Evolutionary conservation across 2,113 vertebrate species (phyloP), one percentile per base, ranked within the genome.

Genomic region (Xiphophorus hellerii): DNA sequence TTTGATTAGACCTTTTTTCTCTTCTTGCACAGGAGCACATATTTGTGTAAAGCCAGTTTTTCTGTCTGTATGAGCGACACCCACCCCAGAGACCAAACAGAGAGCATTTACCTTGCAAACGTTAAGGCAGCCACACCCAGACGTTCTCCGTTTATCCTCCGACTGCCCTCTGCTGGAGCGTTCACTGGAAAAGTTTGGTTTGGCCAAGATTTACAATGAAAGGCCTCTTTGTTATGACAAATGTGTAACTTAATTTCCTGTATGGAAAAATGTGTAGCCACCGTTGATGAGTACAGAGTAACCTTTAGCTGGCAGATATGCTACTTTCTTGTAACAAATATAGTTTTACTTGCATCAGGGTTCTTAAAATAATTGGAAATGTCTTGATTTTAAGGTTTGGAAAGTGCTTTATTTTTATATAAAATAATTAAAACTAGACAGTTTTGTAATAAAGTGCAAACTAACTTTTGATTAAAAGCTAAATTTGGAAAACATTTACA

Each of bases 71-170:
- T 17, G 51, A 2, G 48, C 33, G 5, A 31, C 12, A 3, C 33
- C 11, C 1, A 25, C 37, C n/a, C 10, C 39, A 15, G 10, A 15
- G 37, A 6, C 30, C 5, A 12, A 84, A 91, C 35, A 73, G 74
- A 39, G 67, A 76, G 48, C 72, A 62, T 90, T 90, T 82, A 91
- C 87, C 87, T 92, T 86, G 74, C 79, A 89, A 84, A 86, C 25
- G 0, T 69, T 69, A 11, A n/a, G 20, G 39, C 66, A 62, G 17
- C 88, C 92, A 84, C 92, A 86, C 92, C 92, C 87, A 71, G 30
- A 62, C 69, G 20, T 22, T 68, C 80, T 76, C 85, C 62, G 29
- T 44, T 44, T 4, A 62, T 80, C 30, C 42, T 3, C 64, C 20
- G 35, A 27, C 77, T 80, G 86, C 86, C 91, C 87, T 83, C 89